A percentile compares a stretch with the other conserved stretches of the same genome.
These are phyloP conservation scores for Dastarcus helophoroides DNA, from an alignment of 2,888 invertebrate genomes.

Conservation along the genomic window DNA sequence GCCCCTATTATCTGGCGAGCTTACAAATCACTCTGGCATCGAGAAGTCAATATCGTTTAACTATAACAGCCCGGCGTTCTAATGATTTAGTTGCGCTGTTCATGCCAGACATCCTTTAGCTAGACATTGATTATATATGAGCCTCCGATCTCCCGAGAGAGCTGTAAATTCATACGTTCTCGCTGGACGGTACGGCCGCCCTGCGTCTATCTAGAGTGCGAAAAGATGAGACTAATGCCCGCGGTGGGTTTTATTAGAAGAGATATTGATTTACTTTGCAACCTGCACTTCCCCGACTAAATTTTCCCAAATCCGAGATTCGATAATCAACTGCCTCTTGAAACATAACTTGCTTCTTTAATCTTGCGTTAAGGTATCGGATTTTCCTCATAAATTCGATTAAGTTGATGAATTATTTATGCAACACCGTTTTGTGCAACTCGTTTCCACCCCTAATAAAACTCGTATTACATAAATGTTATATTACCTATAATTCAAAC, in stretches of 20 bases:
- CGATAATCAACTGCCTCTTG: too few species aligned
- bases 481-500: too few species aligned
- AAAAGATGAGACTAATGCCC: slow-evolving; percentile 31
- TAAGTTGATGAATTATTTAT: too few species aligned
- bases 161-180: slow-evolving; percentile 29
- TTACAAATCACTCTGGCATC: slow-evolving; percentile 29
- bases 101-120: slow-evolving; percentile 29
- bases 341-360: too few species aligned
- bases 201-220: slow-evolving; percentile 17
- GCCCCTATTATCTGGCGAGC: slow-evolving; percentile 24
- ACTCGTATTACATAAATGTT: too few species aligned
- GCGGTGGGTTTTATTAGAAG: slow-evolving; percentile 21
- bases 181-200: slow-evolving; percentile 10
- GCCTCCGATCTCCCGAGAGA: slow-evolving; percentile 23
- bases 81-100: slow-evolving; percentile 33
- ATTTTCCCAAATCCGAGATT: slow-evolving; percentile 1
- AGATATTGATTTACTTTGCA: slow-evolving; percentile 9
- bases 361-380: too few species aligned
- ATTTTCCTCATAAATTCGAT: too few species aligned
- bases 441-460: too few species aligned
- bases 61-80: slow-evolving; percentile 26
- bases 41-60: slow-evolving; percentile 33
- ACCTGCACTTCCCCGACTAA: neutral
- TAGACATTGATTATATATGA: slow-evolving; percentile 30
- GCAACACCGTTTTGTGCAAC: too few species aligned